phyloP scores from a whole-genome alignment of 2,797 vertebrate species.

The Cyprinodon diabolis region DNA sequence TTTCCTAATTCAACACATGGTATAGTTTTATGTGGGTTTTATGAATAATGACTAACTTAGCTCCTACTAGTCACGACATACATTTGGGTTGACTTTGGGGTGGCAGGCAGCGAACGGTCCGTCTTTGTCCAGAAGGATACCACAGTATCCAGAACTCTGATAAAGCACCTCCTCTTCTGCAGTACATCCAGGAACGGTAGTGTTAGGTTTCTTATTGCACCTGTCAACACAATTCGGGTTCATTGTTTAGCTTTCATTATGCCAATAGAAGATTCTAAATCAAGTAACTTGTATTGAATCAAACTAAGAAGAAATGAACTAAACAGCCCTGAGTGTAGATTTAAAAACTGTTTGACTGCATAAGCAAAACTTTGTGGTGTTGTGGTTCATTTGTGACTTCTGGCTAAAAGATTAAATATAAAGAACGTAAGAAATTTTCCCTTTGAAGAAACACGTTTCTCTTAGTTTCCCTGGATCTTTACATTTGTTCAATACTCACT shows the following conservation, averaged over 20 bases:
- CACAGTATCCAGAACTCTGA: slow-evolving; percentile 74
- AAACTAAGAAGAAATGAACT: neutral
- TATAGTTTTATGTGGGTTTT: neutral
- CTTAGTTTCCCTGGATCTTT: neutral
- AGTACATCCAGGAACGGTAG: slow-evolving; percentile 67
- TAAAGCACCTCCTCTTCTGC: slow-evolving; percentile 69
- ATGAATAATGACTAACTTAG: neutral
- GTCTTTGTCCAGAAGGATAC: slow-evolving; percentile 69
- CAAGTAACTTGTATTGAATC: neutral
- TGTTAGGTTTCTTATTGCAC: slow-evolving; percentile 71
- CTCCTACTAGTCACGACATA: slow-evolving; percentile 25
- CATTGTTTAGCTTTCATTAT: neutral
- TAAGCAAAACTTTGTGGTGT: neutral
- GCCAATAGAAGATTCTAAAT: neutral
- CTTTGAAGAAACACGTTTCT: neutral
- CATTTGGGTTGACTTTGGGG: slow-evolving; percentile 76
- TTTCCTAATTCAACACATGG: neutral
- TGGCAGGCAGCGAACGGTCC: slow-evolving; percentile 67
- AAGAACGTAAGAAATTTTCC: too few species aligned
- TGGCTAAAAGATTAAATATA: too few species aligned
- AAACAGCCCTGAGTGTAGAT: too few species aligned
- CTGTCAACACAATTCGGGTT: slow-evolving; percentile 42
- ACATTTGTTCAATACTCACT: slow-evolving; percentile 39
- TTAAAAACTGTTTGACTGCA: neutral
- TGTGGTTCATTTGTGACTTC: too few species aligned